These are phyloP conservation scores for Harmothoe impar DNA, from an alignment of 2,888 invertebrate species.

Conservation along the genomic window DNA sequence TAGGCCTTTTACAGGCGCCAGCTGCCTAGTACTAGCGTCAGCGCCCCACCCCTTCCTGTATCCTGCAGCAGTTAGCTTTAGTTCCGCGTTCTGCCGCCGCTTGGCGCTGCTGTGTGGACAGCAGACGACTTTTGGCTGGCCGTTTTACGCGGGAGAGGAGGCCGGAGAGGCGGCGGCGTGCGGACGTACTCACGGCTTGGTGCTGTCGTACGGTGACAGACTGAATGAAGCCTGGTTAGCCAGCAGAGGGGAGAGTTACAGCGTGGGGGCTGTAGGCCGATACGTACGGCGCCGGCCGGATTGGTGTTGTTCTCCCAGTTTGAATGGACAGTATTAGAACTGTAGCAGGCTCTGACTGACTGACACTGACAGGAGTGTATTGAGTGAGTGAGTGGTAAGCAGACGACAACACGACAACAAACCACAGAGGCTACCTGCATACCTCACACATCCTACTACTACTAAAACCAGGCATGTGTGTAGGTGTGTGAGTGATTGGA, in stretches of 20 bases:
- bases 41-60: not conserved
- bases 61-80: not conserved
- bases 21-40: not conserved
- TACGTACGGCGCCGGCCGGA: not conserved
- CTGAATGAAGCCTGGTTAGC: not conserved
- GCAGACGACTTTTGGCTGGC: not conserved
- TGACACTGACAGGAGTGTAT: not conserved
- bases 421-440: too few species aligned
- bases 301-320: not conserved
- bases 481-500: not conserved
- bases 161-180: not conserved
- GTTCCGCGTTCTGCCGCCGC: not conserved
- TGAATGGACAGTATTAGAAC: too few species aligned
- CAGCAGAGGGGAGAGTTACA: not conserved
- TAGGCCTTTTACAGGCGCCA: conserved; percentile 3
- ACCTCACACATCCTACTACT: too few species aligned
- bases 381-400: not conserved
- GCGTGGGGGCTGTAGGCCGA: not conserved
- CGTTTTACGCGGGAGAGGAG: not conserved
- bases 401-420: not conserved
- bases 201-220: not conserved
- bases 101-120: not conserved
- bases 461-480: too few species aligned
- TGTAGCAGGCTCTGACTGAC: not conserved
- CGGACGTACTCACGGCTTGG: not conserved